Evolutionary conservation across 1,140 invertebrate species (phyloP), one percentile per base, ranked within the genome.

Genomic region (Hyles vespertilio): DNA sequence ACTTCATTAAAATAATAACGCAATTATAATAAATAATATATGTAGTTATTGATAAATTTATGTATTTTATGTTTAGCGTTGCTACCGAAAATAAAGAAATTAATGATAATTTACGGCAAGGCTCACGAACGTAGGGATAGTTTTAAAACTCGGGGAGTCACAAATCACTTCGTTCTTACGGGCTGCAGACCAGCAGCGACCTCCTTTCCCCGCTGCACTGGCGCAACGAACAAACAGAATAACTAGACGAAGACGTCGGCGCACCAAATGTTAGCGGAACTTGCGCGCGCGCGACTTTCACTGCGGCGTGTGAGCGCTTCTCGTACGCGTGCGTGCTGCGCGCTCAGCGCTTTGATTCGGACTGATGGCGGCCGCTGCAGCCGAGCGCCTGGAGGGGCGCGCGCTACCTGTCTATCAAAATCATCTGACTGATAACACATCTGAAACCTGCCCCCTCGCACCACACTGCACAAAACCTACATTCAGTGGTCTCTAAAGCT

Each of bases 121-220:
- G 67, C 77, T 79, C 79, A 79, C 76, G 67, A 78, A 71, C 73
- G 60, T 70, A 46, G 62, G 69, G 62, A 77, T 67, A 63, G 65
- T 59, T 72, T 69, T 69, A 60, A 67, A 66, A 72, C 65, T 58
- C 72, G 52, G 46, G 58, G 50, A 57, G 70, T 56, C 78, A 81
- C 78, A 77, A 75, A 74, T 66, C 72, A 72, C 79, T 67, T 53
- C 68, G 55, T 76, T 78, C 69, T 81, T 84, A 78, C 77, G 58
- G 69, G 78, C 67, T 72, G 67, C 59, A 71, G 72, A 68, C 74
- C 68, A 70, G 70, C 71, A 71, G 64, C 82, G 82, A 86, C 85
- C 85, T 88, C 85, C 85, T 88, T 88, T 88, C 83, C 65, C 81
- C 63, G 77, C 65, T 84, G 83, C 81, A 85, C 85, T 86, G 84